These are phyloP conservation scores for Columba guinea DNA, from an alignment of 2,797 vertebrate species.

Conservation along the genomic window DNA sequence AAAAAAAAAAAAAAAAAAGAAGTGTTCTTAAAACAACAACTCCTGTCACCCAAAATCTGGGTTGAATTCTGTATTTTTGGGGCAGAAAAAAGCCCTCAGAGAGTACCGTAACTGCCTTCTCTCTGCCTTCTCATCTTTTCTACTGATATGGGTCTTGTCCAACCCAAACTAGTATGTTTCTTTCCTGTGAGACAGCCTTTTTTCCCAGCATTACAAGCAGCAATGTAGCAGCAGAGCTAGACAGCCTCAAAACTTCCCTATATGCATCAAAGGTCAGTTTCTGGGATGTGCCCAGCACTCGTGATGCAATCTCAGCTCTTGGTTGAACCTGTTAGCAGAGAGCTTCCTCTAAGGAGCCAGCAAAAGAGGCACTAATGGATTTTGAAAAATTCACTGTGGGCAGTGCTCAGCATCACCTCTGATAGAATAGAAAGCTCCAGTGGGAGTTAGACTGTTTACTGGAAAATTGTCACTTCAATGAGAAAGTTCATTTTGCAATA, in stretches of 20 bases:
- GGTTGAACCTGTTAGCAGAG: not conserved
- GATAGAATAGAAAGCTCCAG: not conserved
- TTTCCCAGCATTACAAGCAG: not conserved
- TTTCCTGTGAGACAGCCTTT: not conserved
- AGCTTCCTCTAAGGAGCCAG: not conserved
- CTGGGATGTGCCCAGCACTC: not conserved
- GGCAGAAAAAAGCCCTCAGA: not conserved
- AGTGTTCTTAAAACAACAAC: not conserved
- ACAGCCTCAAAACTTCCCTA: not conserved
- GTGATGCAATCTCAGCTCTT: not conserved
- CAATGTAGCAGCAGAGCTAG: not conserved
- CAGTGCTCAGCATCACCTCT: not conserved
- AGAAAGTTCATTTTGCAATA: not conserved
- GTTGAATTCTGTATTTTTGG: not conserved
- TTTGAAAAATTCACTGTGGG: not conserved
- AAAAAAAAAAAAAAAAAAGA: not conserved
- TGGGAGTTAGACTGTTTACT: not conserved
- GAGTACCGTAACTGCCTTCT: not conserved
- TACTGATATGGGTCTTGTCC: not conserved
- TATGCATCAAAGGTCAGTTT: not conserved
- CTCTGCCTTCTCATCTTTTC: not conserved
- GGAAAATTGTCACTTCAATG: conserved; percentile 1
- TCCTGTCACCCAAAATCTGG: not conserved
- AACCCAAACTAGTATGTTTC: not conserved
- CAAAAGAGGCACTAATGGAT: not conserved